Conservation (phyloP, 2,888 invertebrate species). For the Calephelis perditalis region DNA sequence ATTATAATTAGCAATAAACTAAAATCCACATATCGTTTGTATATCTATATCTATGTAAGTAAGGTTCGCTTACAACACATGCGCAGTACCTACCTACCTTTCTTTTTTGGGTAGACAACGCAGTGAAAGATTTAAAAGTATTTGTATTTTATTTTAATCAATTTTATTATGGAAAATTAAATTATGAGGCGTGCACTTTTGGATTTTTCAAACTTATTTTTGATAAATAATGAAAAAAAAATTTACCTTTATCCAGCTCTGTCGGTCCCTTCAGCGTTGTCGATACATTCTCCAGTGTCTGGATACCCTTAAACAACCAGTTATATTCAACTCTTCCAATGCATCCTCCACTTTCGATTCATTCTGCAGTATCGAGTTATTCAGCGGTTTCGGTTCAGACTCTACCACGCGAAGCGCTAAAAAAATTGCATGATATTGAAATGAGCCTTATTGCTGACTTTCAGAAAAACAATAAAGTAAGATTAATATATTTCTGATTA, state of each 20-base stretch:
- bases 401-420: slow-evolving; percentile 17
- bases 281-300: no score
- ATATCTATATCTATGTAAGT: slow-evolving; percentile 16
- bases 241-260: no score
- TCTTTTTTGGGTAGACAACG: slow-evolving; percentile 18
- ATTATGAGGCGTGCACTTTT: slow-evolving; percentile 12
- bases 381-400: not conserved
- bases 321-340: no score
- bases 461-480: slow-evolving; percentile 17
- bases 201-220: slow-evolving; percentile 14
- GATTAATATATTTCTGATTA: slow-evolving; percentile 15
- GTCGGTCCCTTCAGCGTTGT: no score
- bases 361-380: no score
- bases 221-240: not conserved
- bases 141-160: slow-evolving; percentile 15
- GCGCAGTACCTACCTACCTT: slow-evolving; percentile 15
- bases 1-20: slow-evolving; percentile 17
- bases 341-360: no score
- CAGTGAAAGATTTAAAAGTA: slow-evolving; percentile 13
- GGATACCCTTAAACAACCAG: no score
- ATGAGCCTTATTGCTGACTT: slow-evolving; percentile 13
- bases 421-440: slow-evolving; percentile 16
- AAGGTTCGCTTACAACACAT: slow-evolving; percentile 12
- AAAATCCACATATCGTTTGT: slow-evolving; percentile 1
- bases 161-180: slow-evolving; percentile 14